Evolutionary conservation across 1,140 invertebrate genomes (phyloP), one percentile per base, ranked within the genome.

Genomic region (Panulirus ornatus): DNA sequence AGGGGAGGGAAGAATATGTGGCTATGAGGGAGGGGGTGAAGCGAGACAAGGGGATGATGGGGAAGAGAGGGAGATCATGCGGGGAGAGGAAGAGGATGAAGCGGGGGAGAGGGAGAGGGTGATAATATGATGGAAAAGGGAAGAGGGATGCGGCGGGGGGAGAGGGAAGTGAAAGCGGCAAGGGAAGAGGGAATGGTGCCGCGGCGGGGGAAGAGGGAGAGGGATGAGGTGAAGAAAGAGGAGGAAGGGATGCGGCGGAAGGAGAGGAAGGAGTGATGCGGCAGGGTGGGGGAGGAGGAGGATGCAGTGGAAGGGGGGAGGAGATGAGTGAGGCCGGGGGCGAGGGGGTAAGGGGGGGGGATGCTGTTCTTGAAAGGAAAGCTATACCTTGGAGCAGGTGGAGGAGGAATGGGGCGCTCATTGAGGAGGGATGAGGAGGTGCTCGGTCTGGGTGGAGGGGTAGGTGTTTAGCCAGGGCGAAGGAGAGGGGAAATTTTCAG

Each of bases 211-310:
- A 27, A 14, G 76, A 79, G 76, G 44, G 76, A 79, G 76, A 79
- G 76, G 44, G 76, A 79, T 36, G 44, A 42, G 44, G 76, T 42
- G 76, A 79, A 42, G 44, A 42, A 79, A 42, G 44, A 42, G 27
- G 27, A 30, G 27, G 27, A 42, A 51, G 44, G 44, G 44, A 51
- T 27, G 44, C 27, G 44, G 44, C 38, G 44, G 44, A 27, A 51
- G 76, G 30, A 27, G 44, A 27, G 44, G 76, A 79, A 42, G 30
- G 76, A 79, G 38, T 30, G 38, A 44, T 19, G 22, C 16, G 38
- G 38, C 27, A 19, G 38, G 22, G 30, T 9, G 11, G 40, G 40
- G 40, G 38, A 22, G 38, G 73, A 76, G 38, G 38, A 36, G 38
- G 38, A 76, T n/a, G 9, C 16, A 22, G 30, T 6, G 38, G 5